Conservation (phyloP, 1,140 invertebrate genomes). For the Sweltsa coloradensis region DNA sequence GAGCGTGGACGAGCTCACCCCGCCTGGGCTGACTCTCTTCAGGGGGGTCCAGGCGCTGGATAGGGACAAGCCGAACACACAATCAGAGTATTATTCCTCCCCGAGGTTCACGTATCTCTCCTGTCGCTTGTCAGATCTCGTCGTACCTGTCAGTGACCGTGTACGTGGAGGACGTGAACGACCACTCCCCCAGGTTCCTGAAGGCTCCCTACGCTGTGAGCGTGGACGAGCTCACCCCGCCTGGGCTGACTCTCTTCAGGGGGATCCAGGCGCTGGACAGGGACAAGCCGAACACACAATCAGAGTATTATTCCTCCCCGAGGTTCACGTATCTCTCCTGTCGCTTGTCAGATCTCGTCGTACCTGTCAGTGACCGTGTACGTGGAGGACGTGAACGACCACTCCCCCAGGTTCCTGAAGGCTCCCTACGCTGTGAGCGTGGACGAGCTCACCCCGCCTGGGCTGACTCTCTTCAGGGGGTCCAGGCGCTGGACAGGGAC, state of each 20-base stretch:
- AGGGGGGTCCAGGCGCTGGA: slow-evolving; percentile 66
- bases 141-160: slow-evolving; percentile 72
- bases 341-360: slow-evolving; percentile 63
- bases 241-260: slow-evolving; percentile 65
- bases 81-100: too few relatives aligned
- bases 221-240: slow-evolving; percentile 66
- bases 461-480: slow-evolving; percentile 65
- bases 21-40: slow-evolving; percentile 65
- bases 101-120: too few relatives aligned
- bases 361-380: slow-evolving; percentile 73
- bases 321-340: too few relatives aligned
- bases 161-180: slow-evolving; percentile 75
- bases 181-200: slow-evolving; percentile 59
- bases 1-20: slow-evolving; percentile 65
- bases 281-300: slow-evolving; percentile 77
- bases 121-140: too few relatives aligned
- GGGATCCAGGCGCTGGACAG: slow-evolving; percentile 66
- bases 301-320: too few relatives aligned
- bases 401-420: slow-evolving; percentile 57
- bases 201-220: slow-evolving; percentile 62
- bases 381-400: slow-evolving; percentile 75
- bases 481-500: slow-evolving; percentile 65
- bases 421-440: slow-evolving; percentile 64
- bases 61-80: slow-evolving; percentile 74
- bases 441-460: slow-evolving; percentile 64